Evolutionary conservation across 2,888 invertebrate species (phyloP).

Genomic region (Dryococelus australis): DNA sequence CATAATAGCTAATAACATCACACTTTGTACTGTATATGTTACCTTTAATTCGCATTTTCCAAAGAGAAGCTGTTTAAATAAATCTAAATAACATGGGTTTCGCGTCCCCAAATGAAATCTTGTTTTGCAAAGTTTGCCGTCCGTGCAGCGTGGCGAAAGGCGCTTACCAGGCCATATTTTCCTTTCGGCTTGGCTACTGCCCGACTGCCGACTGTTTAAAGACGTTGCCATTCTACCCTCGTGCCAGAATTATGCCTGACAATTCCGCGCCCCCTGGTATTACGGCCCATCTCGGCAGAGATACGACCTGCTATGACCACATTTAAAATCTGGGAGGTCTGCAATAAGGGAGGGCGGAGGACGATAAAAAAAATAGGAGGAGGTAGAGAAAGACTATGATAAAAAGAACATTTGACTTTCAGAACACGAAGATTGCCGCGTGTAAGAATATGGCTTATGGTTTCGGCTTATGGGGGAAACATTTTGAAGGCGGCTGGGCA

Average conservation of each 20-base stretch:
- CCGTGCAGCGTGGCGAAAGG: not conserved
- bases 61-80: no score
- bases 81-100: not conserved
- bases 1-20: no score
- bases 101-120: not conserved
- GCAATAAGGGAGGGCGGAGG: slow-evolving; percentile 18
- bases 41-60: no score
- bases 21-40: no score
- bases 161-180: not conserved
- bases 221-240: slow-evolving; percentile 39
- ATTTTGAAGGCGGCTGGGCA: slow-evolving; percentile 33
- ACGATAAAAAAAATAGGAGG: not conserved
- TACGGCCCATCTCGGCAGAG: slow-evolving; percentile 39
- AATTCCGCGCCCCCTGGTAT: slow-evolving; percentile 36
- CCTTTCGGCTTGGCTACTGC: not conserved
- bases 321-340: slow-evolving; percentile 40
- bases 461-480: slow-evolving; percentile 43
- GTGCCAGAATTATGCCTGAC: slow-evolving; percentile 41
- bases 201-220: not conserved
- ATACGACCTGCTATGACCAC: slow-evolving; percentile 42
- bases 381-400: slow-evolving; percentile 17
- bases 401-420: slow-evolving; percentile 40
- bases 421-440: slow-evolving; percentile 43
- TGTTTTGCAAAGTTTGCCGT: not conserved
- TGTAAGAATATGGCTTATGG: slow-evolving; percentile 44